These are phyloP conservation scores for Pica pica DNA, from an alignment of 2,113 vertebrate genomes.

Conservation along the genomic window DNA sequence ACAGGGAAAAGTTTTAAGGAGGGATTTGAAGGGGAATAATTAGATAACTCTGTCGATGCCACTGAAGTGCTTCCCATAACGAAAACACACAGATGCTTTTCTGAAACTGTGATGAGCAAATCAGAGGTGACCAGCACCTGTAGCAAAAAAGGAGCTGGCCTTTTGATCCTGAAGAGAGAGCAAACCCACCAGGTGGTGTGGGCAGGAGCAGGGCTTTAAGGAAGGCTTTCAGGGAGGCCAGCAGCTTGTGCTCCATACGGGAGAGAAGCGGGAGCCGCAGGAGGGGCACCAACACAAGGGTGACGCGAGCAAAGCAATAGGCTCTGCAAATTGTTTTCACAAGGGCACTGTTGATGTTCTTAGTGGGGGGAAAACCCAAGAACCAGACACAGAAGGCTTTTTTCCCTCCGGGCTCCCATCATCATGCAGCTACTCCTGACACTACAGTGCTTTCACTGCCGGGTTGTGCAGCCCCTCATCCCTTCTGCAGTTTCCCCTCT, in stretches of 20 bases:
- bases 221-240: not conserved
- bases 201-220: not conserved
- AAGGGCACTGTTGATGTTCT: not conserved
- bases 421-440: not conserved
- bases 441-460: not conserved
- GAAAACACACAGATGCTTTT: not conserved
- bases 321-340: not conserved
- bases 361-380: not conserved
- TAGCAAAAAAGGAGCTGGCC: not conserved
- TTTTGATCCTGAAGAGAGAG: not conserved
- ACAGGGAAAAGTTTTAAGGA: not conserved
- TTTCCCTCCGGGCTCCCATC: not conserved
- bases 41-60: not conserved
- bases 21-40: not conserved
- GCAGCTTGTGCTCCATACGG: not conserved
- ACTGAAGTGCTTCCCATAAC: not conserved
- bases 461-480: not conserved
- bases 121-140: not conserved
- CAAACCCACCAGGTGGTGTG: not conserved
- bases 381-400: not conserved
- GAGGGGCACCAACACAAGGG: not conserved
- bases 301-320: not conserved
- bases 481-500: not conserved
- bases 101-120: not conserved
- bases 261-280: accelerated